These are phyloP conservation scores for Andrena dorsata DNA, from an alignment of 2,888 invertebrate species.

Conservation along the genomic window DNA sequence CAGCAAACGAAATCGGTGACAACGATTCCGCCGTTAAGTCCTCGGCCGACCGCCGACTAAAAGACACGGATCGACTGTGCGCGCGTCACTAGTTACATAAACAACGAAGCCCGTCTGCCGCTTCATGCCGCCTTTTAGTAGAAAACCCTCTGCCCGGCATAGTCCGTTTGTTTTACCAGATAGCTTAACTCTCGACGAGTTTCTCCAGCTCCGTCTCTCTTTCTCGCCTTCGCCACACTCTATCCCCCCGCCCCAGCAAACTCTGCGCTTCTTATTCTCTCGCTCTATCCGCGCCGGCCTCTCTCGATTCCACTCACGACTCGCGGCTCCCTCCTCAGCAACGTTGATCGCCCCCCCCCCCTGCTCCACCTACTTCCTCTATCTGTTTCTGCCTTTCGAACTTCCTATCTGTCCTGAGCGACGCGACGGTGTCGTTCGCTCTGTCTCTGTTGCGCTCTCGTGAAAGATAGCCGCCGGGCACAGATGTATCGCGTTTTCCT, in stretches of 20 bases:
- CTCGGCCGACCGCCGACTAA: conserved; percentile 29
- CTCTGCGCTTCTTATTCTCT: conserved; percentile 13
- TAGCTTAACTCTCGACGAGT: conserved; percentile 74
- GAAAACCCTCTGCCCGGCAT: conserved; percentile 65
- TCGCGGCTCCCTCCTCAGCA: background rate
- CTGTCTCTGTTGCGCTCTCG: conserved; percentile 11
- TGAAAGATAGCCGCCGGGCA: conserved; percentile 21
- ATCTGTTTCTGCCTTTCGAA: conserved; percentile 53
- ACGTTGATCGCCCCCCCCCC: conserved; percentile 3
- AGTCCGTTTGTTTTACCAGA: conserved; percentile 75
- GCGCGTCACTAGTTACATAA: conserved; percentile 79
- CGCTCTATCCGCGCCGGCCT: conserved; percentile 12
- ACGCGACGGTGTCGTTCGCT: background rate
- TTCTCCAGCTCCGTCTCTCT: conserved; percentile 33
- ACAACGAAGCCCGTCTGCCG: conserved; percentile 69
- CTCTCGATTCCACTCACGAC: conserved; percentile 25
- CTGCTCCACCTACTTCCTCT: conserved; percentile 36
- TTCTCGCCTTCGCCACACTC: conserved; percentile 5
- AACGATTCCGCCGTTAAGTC: conserved; percentile 35
- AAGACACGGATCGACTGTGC: conserved; percentile 67
- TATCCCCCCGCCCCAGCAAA: background rate
- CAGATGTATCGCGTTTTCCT: conserved; percentile 17
- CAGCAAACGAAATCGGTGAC: background rate
- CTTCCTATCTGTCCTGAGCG: conserved; percentile 40
- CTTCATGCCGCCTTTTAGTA: conserved; percentile 72